Evolutionary conservation across 1,140 invertebrate genomes (phyloP).

Genomic region (Argopecten irradians): DNA sequence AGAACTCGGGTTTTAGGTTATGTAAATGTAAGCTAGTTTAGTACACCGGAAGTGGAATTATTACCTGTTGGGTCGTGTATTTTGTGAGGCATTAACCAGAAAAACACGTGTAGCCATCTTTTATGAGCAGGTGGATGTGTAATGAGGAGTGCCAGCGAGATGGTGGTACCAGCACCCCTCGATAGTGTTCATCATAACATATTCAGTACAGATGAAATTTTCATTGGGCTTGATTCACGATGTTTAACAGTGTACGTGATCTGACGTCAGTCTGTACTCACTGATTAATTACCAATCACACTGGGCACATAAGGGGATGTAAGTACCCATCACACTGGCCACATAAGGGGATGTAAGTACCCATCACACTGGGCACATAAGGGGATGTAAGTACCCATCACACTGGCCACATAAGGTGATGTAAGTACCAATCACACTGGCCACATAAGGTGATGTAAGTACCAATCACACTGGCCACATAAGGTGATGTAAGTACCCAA

Average conservation of each 20-base stretch:
- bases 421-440: too few species aligned
- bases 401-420: too few species aligned
- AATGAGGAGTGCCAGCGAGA: not conserved
- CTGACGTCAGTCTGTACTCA: not conserved
- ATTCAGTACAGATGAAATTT: constrained; percentile 1
- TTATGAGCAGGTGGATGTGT: constrained; percentile 8
- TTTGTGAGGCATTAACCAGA: not conserved
- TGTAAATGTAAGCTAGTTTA: too few species aligned
- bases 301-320: not conserved
- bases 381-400: too few species aligned
- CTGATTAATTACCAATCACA: not conserved
- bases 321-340: too few species aligned
- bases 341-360: too few species aligned
- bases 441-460: too few species aligned
- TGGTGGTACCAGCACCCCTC: not conserved
- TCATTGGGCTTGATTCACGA: constrained; percentile 9
- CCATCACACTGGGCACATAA: too few species aligned
- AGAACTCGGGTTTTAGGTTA: too few species aligned
- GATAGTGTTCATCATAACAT: constrained; percentile 22
- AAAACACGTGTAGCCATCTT: constrained; percentile 10
- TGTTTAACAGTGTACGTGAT: not conserved
- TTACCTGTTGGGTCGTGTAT: not conserved
- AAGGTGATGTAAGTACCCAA: too few species aligned
- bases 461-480: too few species aligned
- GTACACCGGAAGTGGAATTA: not conserved